Evolutionary conservation across 2,888 invertebrate genomes (phyloP).

Genomic region (Eulithis prunata): DNA sequence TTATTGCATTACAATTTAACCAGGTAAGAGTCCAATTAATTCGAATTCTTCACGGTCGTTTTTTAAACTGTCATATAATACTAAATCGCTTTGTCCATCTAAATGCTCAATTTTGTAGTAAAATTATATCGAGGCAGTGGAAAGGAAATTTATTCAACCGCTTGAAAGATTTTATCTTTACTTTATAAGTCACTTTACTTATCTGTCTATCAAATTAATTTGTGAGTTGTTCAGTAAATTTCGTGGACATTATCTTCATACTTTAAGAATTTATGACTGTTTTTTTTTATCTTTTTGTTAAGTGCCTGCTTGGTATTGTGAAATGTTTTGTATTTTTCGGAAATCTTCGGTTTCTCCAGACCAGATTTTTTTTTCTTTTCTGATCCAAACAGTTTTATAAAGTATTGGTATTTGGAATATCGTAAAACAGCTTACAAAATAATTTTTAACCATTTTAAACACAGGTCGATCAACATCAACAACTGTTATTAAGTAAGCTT

Average conservation of each 20-base stretch:
- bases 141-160: constrained; percentile 29
- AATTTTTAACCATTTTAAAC: constrained; percentile 24
- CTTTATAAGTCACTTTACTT: constrained; percentile 32
- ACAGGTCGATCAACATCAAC: constrained; percentile 28
- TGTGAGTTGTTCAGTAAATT: constrained; percentile 27
- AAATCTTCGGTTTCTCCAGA: not conserved
- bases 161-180: constrained; percentile 33
- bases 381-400: not conserved
- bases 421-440: not conserved
- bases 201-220: constrained; percentile 39
- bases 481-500: constrained; percentile 56
- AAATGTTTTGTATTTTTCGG: not conserved
- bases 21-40: constrained; percentile 13
- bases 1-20: constrained; percentile 6
- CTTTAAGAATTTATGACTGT: constrained; percentile 18
- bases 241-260: constrained; percentile 31
- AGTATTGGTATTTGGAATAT: too few species aligned
- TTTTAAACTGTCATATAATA: constrained; percentile 3
- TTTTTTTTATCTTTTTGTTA: constrained; percentile 14
- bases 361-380: not conserved
- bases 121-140: constrained; percentile 25
- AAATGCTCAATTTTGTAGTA: constrained; percentile 23
- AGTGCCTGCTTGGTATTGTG: not conserved
- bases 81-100: constrained; percentile 17
- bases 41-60: constrained; percentile 10